Base-by-base conservation (phyloP, 1,140 invertebrate genomes). In the Mamestra configurata region DNA sequence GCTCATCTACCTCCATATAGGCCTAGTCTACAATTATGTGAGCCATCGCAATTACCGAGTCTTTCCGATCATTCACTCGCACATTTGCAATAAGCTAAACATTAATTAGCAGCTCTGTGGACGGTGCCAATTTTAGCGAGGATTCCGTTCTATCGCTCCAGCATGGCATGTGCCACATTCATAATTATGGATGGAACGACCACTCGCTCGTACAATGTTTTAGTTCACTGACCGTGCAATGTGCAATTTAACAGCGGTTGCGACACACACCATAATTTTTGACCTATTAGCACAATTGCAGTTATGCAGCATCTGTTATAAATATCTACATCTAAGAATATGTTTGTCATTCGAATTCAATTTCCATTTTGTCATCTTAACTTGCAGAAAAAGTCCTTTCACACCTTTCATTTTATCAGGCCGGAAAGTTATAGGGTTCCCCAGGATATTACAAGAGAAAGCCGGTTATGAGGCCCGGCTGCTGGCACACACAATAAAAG, bases 151-250 rank as follows among this genome's bases (percentile, higher is more conserved):
- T 75, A 80, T 82, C 79, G 79, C 35, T 80, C 80, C 77, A 72
- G 72, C 77, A 87, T 83, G 83, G 43, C 79, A 79, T 79, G 79
- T 84, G 81, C 79, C 72, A 83, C 82, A 87, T 83, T 86, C 35
- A 79, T 82, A 82, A 80, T 86, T 87, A 87, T 86, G 79, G 84
- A 77, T 59, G 59, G 76, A 82, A 83, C 84, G 83, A 79, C 59
- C 82, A 83, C 79, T 87, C 55, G 31, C 49, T 72, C 55, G 57
- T 75, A 82, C 79, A 86, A 88, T 89, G 87, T 87, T 90, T 89
- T 88, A 83, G 89, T 88, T 88, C 89, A 90, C 79, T 86, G 86
- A 84, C 86, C 87, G 80, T 85, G 82, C 84, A 84, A 64, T 86
- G 77, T 88, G 86, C 83, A 88, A 92, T 92, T 89, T 84, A 64